A percentile compares a stretch with the other conserved stretches of the same genome.
These are phyloP conservation scores for Lepisosteus oculatus DNA, from an alignment of 2,113 vertebrate species.

Conservation along the genomic window DNA sequence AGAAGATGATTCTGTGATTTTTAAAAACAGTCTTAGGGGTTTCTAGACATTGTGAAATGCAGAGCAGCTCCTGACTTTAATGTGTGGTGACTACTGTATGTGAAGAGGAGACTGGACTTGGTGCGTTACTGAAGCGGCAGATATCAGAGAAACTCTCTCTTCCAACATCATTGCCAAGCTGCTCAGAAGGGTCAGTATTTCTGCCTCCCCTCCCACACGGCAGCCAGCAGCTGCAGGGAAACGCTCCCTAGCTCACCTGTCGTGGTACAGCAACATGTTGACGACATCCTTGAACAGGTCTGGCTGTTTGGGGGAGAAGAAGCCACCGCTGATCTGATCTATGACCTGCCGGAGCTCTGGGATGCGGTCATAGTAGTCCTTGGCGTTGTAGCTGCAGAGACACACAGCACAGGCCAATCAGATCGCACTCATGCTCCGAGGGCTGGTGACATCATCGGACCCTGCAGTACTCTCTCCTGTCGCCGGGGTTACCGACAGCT, in stretches of 20 bases:
- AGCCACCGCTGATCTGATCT: slow-evolving; percentile 74
- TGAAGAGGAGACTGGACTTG: too few species aligned
- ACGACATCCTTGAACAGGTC: slow-evolving; percentile 74
- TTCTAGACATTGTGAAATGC: too few species aligned
- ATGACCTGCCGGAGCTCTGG: slow-evolving; percentile 76
- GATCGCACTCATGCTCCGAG: not conserved
- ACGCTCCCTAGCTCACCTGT: slow-evolving; percentile 58
- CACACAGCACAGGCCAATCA: not conserved
- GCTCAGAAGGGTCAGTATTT: not conserved
- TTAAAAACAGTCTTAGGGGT: too few species aligned
- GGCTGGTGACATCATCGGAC: too few species aligned
- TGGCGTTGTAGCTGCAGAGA: slow-evolving; percentile 70
- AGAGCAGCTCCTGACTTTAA: too few species aligned
- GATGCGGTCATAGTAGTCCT: slow-evolving; percentile 68
- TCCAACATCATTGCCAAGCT: not conserved
- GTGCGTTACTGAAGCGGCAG: too few species aligned
- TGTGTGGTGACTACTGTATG: too few species aligned
- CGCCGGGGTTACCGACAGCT: too few species aligned
- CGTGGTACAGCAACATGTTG: slow-evolving; percentile 79
- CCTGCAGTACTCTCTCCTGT: too few species aligned
- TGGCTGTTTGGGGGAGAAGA: slow-evolving; percentile 75
- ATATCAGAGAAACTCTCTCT: too few species aligned
- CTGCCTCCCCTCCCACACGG: too few species aligned
- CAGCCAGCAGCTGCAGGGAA: not conserved
- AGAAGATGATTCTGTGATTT: too few species aligned